Percentiles rank a stretch among this genome's conserved stretches.
Conservation (phyloP, 1,140 invertebrate genomes). For the Panonychus citri region DNA sequence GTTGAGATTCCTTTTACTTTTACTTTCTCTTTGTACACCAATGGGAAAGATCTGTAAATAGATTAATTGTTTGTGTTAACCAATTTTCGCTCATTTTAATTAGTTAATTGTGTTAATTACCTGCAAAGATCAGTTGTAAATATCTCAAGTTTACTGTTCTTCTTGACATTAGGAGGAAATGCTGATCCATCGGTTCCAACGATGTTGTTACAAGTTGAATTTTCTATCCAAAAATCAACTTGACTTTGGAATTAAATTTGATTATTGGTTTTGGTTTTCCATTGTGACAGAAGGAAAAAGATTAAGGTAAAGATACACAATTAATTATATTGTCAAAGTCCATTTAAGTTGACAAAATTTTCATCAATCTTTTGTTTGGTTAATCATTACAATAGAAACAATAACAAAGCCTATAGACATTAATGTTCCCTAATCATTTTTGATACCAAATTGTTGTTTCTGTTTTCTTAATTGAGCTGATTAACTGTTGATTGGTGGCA, state of each 20-base stretch:
- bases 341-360: too few species aligned
- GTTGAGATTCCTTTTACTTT: constrained; percentile 15
- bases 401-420: too few species aligned
- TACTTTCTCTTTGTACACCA: constrained; percentile 14
- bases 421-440: too few species aligned
- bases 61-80: neutral
- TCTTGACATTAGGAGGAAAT: constrained; percentile 17
- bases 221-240: constrained; percentile 7
- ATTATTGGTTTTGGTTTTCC: too few species aligned
- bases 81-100: neutral
- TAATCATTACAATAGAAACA: too few species aligned
- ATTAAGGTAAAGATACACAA: too few species aligned
- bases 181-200: constrained; percentile 19
- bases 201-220: constrained; percentile 15
- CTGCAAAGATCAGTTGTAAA: constrained; percentile 18
- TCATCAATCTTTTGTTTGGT: too few species aligned
- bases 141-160: constrained; percentile 15
- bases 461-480: too few species aligned
- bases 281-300: too few species aligned
- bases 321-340: too few species aligned
- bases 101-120: neutral
- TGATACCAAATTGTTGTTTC: too few species aligned
- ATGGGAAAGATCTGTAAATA: constrained; percentile 12
- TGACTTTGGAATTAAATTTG: neutral
- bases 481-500: neutral